phyloP scores from a whole-genome alignment of 2,113 vertebrate genomes.

The Formicarius rufipectus region DNA sequence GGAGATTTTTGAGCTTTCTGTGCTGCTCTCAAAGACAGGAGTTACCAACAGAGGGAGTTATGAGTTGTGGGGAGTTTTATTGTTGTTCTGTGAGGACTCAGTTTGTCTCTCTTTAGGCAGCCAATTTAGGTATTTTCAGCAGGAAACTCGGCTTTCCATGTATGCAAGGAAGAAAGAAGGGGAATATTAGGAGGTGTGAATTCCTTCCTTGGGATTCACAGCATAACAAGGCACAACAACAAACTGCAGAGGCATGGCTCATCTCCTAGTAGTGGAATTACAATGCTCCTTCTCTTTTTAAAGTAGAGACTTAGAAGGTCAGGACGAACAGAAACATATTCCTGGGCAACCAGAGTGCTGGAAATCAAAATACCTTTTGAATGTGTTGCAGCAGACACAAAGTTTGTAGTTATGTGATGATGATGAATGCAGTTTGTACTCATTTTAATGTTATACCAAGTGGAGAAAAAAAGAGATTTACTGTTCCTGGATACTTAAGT shows the following conservation, averaged over 20 bases:
- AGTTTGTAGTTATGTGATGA: neutral
- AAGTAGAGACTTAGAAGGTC: neutral
- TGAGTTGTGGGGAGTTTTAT: neutral
- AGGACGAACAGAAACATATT: neutral
- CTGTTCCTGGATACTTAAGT: neutral
- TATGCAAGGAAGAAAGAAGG: neutral
- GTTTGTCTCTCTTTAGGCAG: neutral
- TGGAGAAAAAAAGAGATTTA: neutral
- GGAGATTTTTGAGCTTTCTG: neutral
- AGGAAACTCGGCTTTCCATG: neutral
- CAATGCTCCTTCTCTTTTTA: neutral
- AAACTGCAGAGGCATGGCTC: neutral
- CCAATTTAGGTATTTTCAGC: neutral
- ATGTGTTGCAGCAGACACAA: neutral
- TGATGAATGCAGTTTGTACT: neutral
- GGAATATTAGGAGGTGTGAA: neutral
- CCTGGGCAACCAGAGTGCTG: neutral
- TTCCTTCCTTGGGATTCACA: neutral
- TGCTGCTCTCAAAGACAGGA: neutral
- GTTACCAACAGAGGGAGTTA: neutral
- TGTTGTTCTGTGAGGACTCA: neutral
- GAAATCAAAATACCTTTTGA: neutral
- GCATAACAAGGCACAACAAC: neutral
- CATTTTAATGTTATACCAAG: neutral
- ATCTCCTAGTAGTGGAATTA: neutral